These are phyloP conservation scores for Podotricha telesiphe DNA, from an alignment of 2,888 invertebrate species.

Conservation along the genomic window DNA sequence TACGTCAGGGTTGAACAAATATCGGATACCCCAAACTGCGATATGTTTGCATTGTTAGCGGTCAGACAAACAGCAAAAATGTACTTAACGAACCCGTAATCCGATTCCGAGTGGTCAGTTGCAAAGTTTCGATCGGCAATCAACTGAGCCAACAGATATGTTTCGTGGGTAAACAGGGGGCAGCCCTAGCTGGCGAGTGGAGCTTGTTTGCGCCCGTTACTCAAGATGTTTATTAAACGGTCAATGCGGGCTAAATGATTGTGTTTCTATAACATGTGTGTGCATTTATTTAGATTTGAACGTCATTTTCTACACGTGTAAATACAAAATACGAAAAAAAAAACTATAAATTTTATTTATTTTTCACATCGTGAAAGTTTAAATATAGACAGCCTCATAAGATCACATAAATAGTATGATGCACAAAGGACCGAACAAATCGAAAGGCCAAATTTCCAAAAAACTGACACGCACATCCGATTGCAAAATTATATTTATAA, in stretches of 20 bases:
- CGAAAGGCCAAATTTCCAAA: constrained; percentile 25
- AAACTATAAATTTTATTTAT: not conserved
- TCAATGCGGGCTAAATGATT: constrained; percentile 33
- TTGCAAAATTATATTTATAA: constrained; percentile 46
- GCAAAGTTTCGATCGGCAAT: constrained; percentile 78
- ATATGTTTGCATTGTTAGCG: constrained; percentile 71
- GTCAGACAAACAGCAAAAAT: constrained; percentile 74
- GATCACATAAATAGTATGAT: constrained; percentile 11
- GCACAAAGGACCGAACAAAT: constrained; percentile 18
- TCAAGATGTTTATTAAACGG: constrained; percentile 40
- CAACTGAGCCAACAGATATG: constrained; percentile 76
- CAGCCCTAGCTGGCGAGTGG: constrained; percentile 52
- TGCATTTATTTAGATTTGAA: not conserved
- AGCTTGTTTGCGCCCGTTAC: constrained; percentile 49
- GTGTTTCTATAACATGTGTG: constrained; percentile 1
- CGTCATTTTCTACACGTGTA: not conserved
- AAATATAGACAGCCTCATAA: not conserved
- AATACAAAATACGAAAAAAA: too few relatives aligned
- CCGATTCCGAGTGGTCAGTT: constrained; percentile 77
- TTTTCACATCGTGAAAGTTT: not conserved
- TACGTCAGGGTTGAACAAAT: constrained; percentile 59
- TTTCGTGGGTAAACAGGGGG: constrained; percentile 71
- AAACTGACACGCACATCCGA: constrained; percentile 49
- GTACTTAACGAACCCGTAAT: constrained; percentile 75
- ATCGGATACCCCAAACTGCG: constrained; percentile 51